phyloP scores from a whole-genome alignment of 2,888 invertebrate species.

The Melinopterus prodromus region DNA sequence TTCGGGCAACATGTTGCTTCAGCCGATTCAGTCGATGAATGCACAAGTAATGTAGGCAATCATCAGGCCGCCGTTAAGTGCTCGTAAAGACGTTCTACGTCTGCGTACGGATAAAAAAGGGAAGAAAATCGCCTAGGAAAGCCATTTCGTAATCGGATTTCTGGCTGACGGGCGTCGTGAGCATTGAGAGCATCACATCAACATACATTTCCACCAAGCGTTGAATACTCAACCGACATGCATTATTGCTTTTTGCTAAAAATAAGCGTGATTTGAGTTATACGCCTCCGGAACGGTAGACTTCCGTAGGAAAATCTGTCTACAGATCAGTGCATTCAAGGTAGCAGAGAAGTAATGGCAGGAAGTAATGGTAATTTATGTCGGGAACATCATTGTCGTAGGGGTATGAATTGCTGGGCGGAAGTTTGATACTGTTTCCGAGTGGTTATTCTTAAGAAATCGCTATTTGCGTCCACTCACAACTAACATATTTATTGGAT shows the following conservation, averaged over 20 bases:
- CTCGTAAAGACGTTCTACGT: background rate
- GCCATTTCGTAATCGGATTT: slow-evolving; percentile 44
- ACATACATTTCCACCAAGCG: slow-evolving; percentile 36
- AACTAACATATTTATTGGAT: too few relatives aligned
- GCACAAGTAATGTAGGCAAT: background rate
- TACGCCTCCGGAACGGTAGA: too few relatives aligned
- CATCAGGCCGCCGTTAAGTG: background rate
- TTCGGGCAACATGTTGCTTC: background rate
- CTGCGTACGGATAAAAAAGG: slow-evolving; percentile 19
- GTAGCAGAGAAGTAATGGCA: too few relatives aligned
- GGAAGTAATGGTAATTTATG: too few relatives aligned
- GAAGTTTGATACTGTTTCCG: too few relatives aligned
- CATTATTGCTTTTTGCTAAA: background rate
- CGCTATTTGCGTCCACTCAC: too few relatives aligned
- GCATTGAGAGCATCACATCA: slow-evolving; percentile 42
- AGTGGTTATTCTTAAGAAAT: too few relatives aligned
- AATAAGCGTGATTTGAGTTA: background rate
- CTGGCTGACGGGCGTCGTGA: slow-evolving; percentile 38
- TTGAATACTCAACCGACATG: background rate
- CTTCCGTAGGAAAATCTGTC: too few relatives aligned
- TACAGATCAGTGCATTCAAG: too few relatives aligned
- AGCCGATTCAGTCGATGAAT: background rate
- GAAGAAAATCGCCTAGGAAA: slow-evolving; percentile 41
- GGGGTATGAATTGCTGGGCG: too few relatives aligned
- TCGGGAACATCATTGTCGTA: too few relatives aligned